Evolutionary conservation across 2,888 invertebrate genomes (phyloP), one percentile per base, ranked within the genome.

Genomic region (Panzeria rudis): DNA sequence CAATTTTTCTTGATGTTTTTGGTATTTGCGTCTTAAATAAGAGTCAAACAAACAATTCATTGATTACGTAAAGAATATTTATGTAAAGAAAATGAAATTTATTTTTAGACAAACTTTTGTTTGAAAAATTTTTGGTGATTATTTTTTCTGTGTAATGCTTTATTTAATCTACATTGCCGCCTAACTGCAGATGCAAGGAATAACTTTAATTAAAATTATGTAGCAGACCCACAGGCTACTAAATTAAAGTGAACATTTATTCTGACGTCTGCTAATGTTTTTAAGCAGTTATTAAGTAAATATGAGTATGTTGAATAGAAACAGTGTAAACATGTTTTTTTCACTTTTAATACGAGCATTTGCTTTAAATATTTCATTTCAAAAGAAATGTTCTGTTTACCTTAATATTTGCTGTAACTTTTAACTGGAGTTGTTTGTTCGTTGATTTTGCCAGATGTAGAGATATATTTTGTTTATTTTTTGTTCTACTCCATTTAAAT

Each of bases 161-260:
- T 35, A 23, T 62, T 35, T 35, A n/a, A 32, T 32, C 8, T 15
- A 59, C 59, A n/a, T n/a, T 59, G n/a, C 0, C 8, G n/a, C 0
- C 35, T 32, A 35, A 35, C 0, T 59, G n/a, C 38, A 44, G n/a
- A 25, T 2, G 25, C 25, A 25, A 8, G 7, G 23, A 25, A 62
- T 8, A 62, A 38, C 2, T n/a, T 64, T 64, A 64, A n/a, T 64
- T 64, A 44, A 41, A 64, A 38, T 64, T 64, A n/a, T 64, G 25
- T 25, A 64, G 25, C 25, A 44, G 15, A 64, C 20, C 1, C 6
- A 4, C 15, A 25, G 62, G 41, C 13, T 38, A 15, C 7, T 50
- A 44, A 41, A 44, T 64, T 4, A 7, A 29, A 25, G 15, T 23
- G 17, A 35, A 35, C 9, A 1, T 0, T 25, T 52, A 6, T 52